A percentile compares a stretch with the other conserved stretches of the same genome.
phyloP scores from a whole-genome alignment of 2,797 vertebrate species.

The Bradypus variegatus region DNA sequence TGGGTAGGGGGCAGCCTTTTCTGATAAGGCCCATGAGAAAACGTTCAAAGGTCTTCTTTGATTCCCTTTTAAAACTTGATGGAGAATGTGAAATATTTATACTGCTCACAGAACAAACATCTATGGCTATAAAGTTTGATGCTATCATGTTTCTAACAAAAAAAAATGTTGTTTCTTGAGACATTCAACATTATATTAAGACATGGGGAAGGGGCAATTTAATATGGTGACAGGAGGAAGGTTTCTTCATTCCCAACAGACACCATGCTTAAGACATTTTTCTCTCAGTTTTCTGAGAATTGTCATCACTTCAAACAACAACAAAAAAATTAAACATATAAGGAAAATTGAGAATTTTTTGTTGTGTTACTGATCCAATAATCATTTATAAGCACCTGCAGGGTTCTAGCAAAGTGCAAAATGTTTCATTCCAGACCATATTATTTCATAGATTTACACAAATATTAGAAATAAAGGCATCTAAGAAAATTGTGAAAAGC shows the following conservation, averaged over 20 bases:
- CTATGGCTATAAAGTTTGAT: neutral
- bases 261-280: neutral
- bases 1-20: neutral
- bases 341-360: neutral
- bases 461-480: conserved; percentile 6
- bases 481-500: neutral
- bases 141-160: neutral
- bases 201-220: neutral
- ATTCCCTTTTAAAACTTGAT: neutral
- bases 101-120: neutral
- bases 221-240: neutral
- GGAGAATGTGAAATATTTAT: conserved; percentile 8
- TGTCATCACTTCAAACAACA: neutral
- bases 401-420: neutral
- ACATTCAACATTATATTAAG: neutral
- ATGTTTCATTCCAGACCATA: neutral
- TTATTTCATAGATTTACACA: conserved; percentile 7
- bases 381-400: neutral
- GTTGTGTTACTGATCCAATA: neutral
- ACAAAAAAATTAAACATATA: neutral
- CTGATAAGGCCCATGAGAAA: neutral
- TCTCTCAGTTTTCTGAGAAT: neutral
- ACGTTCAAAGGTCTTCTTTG: neutral
- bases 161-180: neutral
- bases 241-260: neutral